Percentiles rank a stretch among this genome's conserved stretches.
phyloP scores from a whole-genome alignment of 2,888 invertebrate genomes.

The Himalopsyche tibetana region DNA sequence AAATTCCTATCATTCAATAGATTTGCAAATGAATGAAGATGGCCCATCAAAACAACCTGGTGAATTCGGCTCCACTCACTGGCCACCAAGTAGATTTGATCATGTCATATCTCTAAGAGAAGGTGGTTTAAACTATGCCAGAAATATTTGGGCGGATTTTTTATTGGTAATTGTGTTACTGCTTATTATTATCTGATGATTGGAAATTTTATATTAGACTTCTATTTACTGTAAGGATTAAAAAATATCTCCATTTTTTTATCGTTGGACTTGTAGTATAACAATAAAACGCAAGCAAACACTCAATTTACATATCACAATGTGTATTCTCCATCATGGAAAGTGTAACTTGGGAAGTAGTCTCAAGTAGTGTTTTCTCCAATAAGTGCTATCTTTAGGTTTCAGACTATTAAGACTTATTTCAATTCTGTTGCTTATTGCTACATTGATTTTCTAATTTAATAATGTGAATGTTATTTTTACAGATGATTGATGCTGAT shows the following conservation, averaged over 20 bases:
- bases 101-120: conserved; percentile 90
- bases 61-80: conserved; percentile 82
- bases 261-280: too few species aligned
- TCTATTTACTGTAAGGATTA: too few species aligned
- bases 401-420: background rate
- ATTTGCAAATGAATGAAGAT: conserved; percentile 76
- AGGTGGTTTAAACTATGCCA: conserved; percentile 83
- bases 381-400: too few species aligned
- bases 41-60: conserved; percentile 72
- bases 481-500: conserved; percentile 91
- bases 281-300: too few species aligned
- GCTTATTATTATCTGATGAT: too few species aligned
- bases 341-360: too few species aligned
- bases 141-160: conserved; percentile 91
- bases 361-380: too few species aligned
- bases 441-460: conserved; percentile 50
- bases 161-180: conserved; percentile 82
- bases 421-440: background rate
- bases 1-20: conserved; percentile 83
- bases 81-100: conserved; percentile 85
- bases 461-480: conserved; percentile 66
- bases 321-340: too few species aligned
- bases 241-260: too few species aligned
- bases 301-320: too few species aligned
- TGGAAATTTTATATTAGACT: too few species aligned